Conservation (phyloP, 53 echinoderm and acorn worm species). For the Paelopatides confundens region DNA sequence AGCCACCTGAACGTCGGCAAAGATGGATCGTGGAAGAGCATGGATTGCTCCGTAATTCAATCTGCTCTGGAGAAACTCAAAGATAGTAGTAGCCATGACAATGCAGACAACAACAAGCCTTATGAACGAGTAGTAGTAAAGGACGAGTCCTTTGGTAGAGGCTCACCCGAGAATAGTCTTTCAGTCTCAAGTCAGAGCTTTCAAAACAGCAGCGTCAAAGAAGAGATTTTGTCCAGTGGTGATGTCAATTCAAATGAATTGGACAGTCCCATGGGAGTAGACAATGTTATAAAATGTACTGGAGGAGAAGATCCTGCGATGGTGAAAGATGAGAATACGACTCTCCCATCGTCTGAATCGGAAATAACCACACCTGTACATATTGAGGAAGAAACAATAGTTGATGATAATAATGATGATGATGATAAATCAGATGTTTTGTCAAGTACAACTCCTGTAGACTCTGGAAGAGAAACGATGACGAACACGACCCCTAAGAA, state of each 20-base stretch:
- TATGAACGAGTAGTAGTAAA: neutral
- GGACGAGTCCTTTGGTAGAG: neutral
- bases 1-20: neutral
- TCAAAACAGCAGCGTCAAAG: neutral
- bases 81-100: neutral
- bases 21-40: conserved; percentile 16
- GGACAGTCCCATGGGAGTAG: neutral
- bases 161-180: neutral
- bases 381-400: too few relatives aligned
- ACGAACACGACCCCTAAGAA: neutral
- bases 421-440: neutral
- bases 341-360: neutral
- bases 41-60: conserved; percentile 24
- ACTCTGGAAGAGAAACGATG: neutral
- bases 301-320: neutral
- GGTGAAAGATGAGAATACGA: neutral
- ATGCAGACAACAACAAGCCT: neutral
- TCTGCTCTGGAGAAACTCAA: conserved; percentile 35
- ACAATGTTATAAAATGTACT: neutral
- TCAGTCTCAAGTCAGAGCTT: neutral
- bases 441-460: neutral
- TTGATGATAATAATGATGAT: neutral
- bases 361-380: neutral
- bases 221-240: neutral
- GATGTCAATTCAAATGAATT: neutral